Base-by-base conservation (phyloP, 1,140 invertebrate genomes). In the Drosophila nikananu region DNA sequence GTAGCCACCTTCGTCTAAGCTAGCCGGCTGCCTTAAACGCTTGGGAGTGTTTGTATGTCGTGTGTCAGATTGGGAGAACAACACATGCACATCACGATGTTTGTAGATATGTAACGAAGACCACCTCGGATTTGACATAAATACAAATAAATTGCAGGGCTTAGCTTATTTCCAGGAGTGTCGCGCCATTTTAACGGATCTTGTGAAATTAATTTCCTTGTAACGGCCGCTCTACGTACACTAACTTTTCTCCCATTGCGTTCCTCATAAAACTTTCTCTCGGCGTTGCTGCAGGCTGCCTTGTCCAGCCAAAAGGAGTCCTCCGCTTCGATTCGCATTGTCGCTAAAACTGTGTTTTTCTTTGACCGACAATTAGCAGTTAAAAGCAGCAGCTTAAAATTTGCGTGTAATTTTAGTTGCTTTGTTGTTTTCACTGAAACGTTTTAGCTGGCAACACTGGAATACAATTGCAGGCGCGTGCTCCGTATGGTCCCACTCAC, bases 221-320 rank as follows among this genome's bases (percentile, higher is more conserved):
- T 25, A 48, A 35, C 41, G 39, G 23, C 17, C 44, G 13, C 27
- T 37, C 27, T 39, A 70, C 67, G 30, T 44, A 70, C 63, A 37
- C 39, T 37, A 23, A 19, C 37, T 27, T 55, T 46, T 1, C 32
- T 4, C 19, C 23, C 35, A 10, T 25, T 30, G 19, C 71, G 35
- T n/a, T 21, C 17, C 25, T 80, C 81, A 48, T 81, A 68, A 41
- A 64, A 87, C 35, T 58, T 7, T 12, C 59, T 39, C 21, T 87
- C 83, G 9, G 83, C 83, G 30, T 67, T 57, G 55, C 60, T 67
- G 32, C 58, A 87, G 2, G 15, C 25, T 7, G 62, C 27, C 27
- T 84, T 87, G 5, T 89, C 64, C 54, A 37, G 9, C 84, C 83
- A 87, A 62, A 76, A 86, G 5, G 70, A 55, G 13, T 86, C 64